phyloP scores from a whole-genome alignment of 2,113 vertebrate species.

The Protobothrops mucrosquamatus region DNA sequence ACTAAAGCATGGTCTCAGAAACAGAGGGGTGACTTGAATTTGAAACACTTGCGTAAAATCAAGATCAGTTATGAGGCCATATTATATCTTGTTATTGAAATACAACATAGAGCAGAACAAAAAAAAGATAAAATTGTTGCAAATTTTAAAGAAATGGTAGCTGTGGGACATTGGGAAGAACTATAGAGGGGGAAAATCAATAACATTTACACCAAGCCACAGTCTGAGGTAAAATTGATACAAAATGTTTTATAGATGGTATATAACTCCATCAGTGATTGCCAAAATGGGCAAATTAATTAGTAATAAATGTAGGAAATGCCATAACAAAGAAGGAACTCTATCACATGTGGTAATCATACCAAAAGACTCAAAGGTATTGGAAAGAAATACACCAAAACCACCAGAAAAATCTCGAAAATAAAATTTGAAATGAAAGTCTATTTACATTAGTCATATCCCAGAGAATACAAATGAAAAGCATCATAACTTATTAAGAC shows the following conservation, averaged over 20 bases:
- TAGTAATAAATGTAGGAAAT: not conserved
- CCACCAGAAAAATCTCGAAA: not conserved
- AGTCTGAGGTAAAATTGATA: not conserved
- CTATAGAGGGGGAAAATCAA: not conserved
- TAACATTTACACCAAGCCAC: not conserved
- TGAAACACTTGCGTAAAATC: not conserved
- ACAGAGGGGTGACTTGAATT: not conserved
- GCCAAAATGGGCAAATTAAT: not conserved
- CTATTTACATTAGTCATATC: not conserved
- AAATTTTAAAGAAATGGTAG: not conserved
- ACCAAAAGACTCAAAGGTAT: not conserved
- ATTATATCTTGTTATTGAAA: not conserved
- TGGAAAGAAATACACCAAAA: not conserved
- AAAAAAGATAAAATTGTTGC: not conserved
- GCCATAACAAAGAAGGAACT: not conserved
- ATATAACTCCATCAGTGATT: not conserved
- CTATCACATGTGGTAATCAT: not conserved
- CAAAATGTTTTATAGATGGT: not conserved
- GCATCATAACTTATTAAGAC: not conserved
- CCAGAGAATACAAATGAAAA: not conserved
- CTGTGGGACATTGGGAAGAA: not conserved
- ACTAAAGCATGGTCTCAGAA: not conserved
- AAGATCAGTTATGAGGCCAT: not conserved
- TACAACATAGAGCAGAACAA: not conserved
- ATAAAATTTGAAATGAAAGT: not conserved